These are phyloP conservation scores for Aleiodes alternator DNA, from an alignment of 2,888 invertebrate species.

Conservation along the genomic window DNA sequence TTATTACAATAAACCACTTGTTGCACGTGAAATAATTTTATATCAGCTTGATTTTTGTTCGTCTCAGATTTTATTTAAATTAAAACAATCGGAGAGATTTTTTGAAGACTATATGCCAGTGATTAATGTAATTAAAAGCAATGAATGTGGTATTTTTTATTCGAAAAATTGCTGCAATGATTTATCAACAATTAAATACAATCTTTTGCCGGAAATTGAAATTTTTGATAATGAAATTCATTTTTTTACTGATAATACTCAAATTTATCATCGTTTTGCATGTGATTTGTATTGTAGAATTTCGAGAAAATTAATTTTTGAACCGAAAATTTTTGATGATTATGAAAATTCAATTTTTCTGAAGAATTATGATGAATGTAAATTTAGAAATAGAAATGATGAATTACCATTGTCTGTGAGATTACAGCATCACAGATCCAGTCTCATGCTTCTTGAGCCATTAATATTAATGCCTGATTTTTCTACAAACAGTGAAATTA, in stretches of 20 bases:
- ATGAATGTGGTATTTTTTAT: conserved; percentile 64
- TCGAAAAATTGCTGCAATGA: conserved; percentile 52
- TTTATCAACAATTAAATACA: conserved; percentile 58
- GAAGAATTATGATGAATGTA: conserved; percentile 59
- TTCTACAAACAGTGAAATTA: conserved; percentile 63
- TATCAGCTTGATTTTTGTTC: conserved; percentile 55
- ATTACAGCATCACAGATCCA: conserved; percentile 60
- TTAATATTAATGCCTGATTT: conserved; percentile 76
- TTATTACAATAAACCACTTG: conserved; percentile 60
- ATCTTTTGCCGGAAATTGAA: conserved; percentile 59
- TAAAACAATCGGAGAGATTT: background rate
- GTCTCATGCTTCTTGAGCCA: conserved; percentile 76
- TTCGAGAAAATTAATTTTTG: conserved; percentile 56
- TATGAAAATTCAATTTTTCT: conserved; percentile 59
- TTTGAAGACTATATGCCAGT: conserved; percentile 65
- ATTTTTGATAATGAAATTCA: conserved; percentile 48
- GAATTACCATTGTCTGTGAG: conserved; percentile 44
- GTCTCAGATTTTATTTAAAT: conserved; percentile 57
- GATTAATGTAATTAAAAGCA: conserved; percentile 62
- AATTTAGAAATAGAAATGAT: conserved; percentile 28
- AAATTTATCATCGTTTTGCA: conserved; percentile 61
- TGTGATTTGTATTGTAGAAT: conserved; percentile 61
- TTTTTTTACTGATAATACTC: conserved; percentile 53
- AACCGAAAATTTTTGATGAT: conserved; percentile 60
- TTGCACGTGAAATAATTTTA: conserved; percentile 62